A percentile compares a stretch with the other conserved stretches of the same genome.
Conservation (phyloP, 2,888 invertebrate species). For the Acleris literana region DNA sequence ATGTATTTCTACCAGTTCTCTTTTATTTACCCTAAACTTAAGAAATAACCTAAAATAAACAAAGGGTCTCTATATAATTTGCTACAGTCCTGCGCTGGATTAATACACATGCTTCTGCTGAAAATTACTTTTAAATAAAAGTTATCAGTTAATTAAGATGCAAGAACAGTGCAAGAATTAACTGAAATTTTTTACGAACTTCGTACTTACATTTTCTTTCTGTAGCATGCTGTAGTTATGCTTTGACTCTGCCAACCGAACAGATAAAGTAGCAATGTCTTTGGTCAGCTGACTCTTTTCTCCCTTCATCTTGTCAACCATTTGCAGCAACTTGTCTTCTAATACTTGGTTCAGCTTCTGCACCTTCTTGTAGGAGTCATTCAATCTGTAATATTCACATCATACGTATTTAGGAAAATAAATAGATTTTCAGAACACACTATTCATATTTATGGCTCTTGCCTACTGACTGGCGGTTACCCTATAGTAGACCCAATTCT, state of each 20-base stretch:
- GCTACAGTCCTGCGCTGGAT: too few species aligned
- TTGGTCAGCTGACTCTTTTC: constrained; percentile 94
- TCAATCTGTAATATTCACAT: constrained; percentile 83
- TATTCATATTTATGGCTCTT: too few species aligned
- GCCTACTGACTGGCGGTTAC: too few species aligned
- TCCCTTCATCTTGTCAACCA: constrained; percentile 95
- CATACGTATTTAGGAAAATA: background rate
- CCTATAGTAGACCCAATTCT: too few species aligned
- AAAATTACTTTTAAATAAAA: too few species aligned
- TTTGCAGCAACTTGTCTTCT: constrained; percentile 95
- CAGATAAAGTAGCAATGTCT: constrained; percentile 93
- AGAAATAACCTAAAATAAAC: too few species aligned
- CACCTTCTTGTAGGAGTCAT: constrained; percentile 96
- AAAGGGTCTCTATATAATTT: too few species aligned
- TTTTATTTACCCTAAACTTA: too few species aligned
- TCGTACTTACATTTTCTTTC: constrained; percentile 90
- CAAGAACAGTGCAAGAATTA: background rate
- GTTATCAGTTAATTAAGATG: too few species aligned
- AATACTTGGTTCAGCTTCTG: constrained; percentile 97
- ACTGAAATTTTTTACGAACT: background rate
- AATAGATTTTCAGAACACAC: background rate
- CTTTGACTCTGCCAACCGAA: constrained; percentile 92
- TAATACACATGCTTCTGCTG: too few species aligned
- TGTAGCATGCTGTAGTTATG: constrained; percentile 92
- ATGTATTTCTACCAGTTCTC: too few species aligned